Evolutionary conservation across 2,888 invertebrate species (phyloP).

Genomic region (Melipona beecheii): DNA sequence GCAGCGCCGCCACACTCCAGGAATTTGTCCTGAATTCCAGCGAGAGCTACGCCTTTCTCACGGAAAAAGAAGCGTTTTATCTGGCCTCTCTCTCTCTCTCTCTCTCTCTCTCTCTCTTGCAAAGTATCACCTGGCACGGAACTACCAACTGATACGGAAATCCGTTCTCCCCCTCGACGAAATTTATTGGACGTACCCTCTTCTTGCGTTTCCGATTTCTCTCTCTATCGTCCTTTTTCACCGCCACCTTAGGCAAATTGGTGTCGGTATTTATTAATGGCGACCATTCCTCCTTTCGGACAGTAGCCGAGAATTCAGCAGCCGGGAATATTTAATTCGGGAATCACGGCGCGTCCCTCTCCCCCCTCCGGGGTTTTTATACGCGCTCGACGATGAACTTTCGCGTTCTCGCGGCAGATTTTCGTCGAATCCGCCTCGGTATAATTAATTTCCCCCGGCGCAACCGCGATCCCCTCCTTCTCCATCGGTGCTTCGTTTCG

Average conservation of each 20-base stretch:
- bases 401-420: constrained; percentile 4
- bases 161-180: constrained; percentile 44
- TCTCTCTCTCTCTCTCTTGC: neutral
- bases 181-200: constrained; percentile 55
- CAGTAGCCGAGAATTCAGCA: constrained; percentile 10
- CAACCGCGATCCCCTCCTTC: neutral
- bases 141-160: constrained; percentile 53
- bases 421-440: neutral
- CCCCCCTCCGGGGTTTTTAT: too few relatives aligned
- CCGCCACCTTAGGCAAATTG: constrained; percentile 32
- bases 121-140: constrained; percentile 48
- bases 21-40: constrained; percentile 67
- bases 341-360: neutral
- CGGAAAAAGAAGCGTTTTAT: constrained; percentile 61
- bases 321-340: constrained; percentile 28
- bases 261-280: constrained; percentile 52
- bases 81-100: constrained; percentile 25
- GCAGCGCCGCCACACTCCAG: constrained; percentile 27
- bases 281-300: constrained; percentile 2
- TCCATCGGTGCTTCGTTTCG: neutral
- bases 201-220: neutral
- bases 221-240: too few relatives aligned
- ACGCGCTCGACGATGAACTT: neutral
- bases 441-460: constrained; percentile 18
- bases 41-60: constrained; percentile 57